Base-by-base conservation (phyloP, 1,140 invertebrate genomes). In the Zaprionus davidi region DNA sequence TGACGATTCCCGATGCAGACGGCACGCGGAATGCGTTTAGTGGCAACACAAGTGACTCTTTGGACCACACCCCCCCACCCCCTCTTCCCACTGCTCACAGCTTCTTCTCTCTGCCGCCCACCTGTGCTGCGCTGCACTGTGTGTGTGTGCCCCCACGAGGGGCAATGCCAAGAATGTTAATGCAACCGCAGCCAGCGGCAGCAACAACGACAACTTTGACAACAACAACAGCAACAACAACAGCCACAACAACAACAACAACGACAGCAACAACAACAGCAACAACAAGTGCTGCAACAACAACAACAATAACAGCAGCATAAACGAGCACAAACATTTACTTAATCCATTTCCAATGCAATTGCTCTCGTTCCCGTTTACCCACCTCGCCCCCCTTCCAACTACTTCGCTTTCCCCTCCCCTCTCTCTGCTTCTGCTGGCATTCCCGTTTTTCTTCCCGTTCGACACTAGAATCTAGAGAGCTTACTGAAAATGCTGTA, bases 291-390 rank as follows among this genome's bases (percentile, higher is more conserved):
- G 49, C 26, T 58, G 46, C 36, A 55, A 56, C 38, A 58, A 28
- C 49, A 57, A 41, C 20, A 58, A 34, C 55, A 46, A 63, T 36
- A 67, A 51, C 66, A 31, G 59, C 51, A 44, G 13, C 36, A 59
- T 73, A 81, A 86, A 86, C 73, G 76, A 69, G 82, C 72, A 82
- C 82, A 86, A 82, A 80, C 82, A 86, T 86, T 86, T 86, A 86
- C 83, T 85, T 86, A 86, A 86, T 86, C 82, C 82, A 87, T 80
- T 84, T 83, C 83, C 66, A 78, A 87, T 87, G 73, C 69, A 69
- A 65, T 78, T 87, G 80, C 83, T 86, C 79, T 64, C 72, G 62
- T 72, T 84, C 59, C 58, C 58, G 26, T 28, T 26, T 57, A 12
- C 28, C 6, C 26, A 6, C 28, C 24, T 53, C 20, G 1, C 55